Evolutionary conservation across 2,113 vertebrate species (phyloP).

Genomic region (Aptenodytes patagonicus): DNA sequence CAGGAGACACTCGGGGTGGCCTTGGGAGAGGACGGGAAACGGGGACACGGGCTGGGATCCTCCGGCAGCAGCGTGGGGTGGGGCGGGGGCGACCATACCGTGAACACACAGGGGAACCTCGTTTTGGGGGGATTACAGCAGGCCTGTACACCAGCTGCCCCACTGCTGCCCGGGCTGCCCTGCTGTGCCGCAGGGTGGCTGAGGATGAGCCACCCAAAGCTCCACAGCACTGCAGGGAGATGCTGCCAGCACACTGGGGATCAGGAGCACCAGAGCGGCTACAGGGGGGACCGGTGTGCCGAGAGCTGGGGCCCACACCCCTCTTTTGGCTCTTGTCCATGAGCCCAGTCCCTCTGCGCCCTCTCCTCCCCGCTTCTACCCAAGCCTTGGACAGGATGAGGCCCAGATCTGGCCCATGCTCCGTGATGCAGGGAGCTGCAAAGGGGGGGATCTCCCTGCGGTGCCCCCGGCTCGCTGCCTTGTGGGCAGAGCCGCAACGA

Average conservation of each 20-base stretch:
- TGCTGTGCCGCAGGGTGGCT: not conserved
- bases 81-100: fast-evolving
- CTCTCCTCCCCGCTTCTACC: not conserved
- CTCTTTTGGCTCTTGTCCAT: not conserved
- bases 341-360: not conserved
- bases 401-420: not conserved
- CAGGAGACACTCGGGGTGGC: not conserved
- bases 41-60: not conserved
- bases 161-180: fast-evolving
- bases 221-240: fast-evolving
- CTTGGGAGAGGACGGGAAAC: not conserved
- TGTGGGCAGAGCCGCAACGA: not conserved
- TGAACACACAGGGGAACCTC: not conserved
- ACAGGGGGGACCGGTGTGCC: not conserved
- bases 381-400: not conserved
- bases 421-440: not conserved
- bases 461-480: not conserved
- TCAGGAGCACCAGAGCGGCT: not conserved
- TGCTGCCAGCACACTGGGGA: fast-evolving
- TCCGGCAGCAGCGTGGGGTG: fast-evolving
- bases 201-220: not conserved
- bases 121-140: not conserved
- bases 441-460: not conserved
- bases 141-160: not conserved
- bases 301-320: not conserved